phyloP scores from a whole-genome alignment of 2,797 vertebrate species.

The Pseudocheirus occidentalis region DNA sequence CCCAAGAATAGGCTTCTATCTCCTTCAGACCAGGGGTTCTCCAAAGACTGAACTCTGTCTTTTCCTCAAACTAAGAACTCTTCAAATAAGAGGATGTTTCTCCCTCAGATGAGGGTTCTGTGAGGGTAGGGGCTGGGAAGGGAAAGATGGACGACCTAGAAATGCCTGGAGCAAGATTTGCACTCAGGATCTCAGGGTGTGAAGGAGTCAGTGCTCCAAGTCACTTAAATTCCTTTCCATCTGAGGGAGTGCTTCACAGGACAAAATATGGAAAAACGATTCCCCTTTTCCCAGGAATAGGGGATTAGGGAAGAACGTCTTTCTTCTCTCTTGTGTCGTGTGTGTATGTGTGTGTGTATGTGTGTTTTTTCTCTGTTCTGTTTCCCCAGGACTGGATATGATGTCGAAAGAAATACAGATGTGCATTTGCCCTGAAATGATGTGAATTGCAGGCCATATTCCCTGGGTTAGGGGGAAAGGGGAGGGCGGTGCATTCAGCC shows the following conservation, averaged over 20 bases:
- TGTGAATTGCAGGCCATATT: slow-evolving; percentile 12
- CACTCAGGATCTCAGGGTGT: not conserved
- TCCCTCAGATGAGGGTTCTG: not conserved
- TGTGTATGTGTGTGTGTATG: not conserved
- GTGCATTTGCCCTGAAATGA: slow-evolving; percentile 12
- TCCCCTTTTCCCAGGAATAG: not conserved
- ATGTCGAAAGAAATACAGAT: slow-evolving; percentile 12
- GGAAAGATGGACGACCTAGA: not conserved
- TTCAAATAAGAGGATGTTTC: not conserved
- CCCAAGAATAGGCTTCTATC: not conserved
- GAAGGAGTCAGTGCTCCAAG: not conserved
- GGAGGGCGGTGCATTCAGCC: not conserved
- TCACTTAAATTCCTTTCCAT: not conserved
- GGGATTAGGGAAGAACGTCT: slow-evolving; percentile 10
- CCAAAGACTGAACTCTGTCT: not conserved
- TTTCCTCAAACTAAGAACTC: not conserved
- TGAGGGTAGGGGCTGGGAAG: slow-evolving; percentile 21
- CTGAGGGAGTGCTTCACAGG: not conserved
- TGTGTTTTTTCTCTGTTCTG: not conserved
- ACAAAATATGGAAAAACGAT: slow-evolving; percentile 13
- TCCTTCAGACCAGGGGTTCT: not conserved
- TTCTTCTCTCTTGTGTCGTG: not conserved
- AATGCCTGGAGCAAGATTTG: not conserved
- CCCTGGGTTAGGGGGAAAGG: not conserved
- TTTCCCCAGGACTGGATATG: not conserved